A percentile compares a stretch with the other conserved stretches of the same genome.
Conservation (phyloP, 64 coral and sea anemone genomes). For the Astreopora myriophthalma region DNA sequence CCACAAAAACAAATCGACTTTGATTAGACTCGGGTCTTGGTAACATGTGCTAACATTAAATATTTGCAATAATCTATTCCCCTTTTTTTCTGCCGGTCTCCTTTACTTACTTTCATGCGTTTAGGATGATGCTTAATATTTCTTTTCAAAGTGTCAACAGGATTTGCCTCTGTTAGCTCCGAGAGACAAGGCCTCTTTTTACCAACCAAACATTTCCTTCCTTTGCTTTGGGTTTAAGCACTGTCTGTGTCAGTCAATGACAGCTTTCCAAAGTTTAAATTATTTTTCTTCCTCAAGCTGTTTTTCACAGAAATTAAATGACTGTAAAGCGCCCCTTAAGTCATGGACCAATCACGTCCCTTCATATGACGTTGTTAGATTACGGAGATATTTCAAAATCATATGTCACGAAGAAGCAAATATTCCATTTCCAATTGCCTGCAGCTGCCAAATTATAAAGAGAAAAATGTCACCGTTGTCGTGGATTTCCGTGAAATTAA, state of each 20-base stretch:
- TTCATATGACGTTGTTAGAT: not conserved
- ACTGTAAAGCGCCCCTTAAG: not conserved
- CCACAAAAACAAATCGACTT: not conserved
- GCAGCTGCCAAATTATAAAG: not conserved
- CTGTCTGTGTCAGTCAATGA: not conserved
- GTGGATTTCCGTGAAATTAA: not conserved
- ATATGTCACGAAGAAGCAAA: not conserved
- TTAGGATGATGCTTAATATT: not conserved
- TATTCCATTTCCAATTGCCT: not conserved
- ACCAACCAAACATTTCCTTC: not conserved
- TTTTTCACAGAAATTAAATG: not conserved
- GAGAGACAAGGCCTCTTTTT: not conserved
- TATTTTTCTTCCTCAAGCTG: constrained; percentile 28
- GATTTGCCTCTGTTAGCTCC: not conserved
- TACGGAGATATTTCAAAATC: constrained; percentile 43
- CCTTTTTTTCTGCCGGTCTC: not conserved
- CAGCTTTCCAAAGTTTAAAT: constrained; percentile 1
- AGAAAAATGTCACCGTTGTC: not conserved
- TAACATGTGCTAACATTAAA: not conserved
- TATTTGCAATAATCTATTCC: not conserved
- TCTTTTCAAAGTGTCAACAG: not conserved
- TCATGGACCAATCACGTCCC: not conserved
- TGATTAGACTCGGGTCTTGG: not conserved
- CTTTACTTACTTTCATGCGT: not conserved
- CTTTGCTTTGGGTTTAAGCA: not conserved